These are phyloP conservation scores for Phalanger gymnotis DNA, from an alignment of 2,797 vertebrate genomes.

Conservation along the genomic window DNA sequence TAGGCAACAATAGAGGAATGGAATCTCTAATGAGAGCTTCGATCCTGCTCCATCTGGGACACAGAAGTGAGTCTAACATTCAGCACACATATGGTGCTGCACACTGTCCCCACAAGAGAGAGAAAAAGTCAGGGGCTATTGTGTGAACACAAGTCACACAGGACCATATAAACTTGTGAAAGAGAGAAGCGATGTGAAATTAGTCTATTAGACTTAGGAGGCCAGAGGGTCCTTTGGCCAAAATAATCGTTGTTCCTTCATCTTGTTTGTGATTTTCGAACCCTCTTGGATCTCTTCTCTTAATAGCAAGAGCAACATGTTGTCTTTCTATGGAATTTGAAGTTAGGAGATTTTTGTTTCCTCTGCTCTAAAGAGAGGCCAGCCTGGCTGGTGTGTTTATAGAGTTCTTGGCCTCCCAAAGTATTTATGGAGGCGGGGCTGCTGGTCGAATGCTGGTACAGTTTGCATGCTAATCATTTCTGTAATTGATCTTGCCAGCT, in stretches of 20 bases:
- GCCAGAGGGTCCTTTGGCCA: conserved; percentile 19
- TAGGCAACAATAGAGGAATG: not conserved
- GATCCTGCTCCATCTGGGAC: not conserved
- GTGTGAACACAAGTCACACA: not conserved
- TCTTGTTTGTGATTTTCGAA: conserved; percentile 44
- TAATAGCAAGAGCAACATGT: conserved; percentile 63
- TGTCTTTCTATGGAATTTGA: conserved; percentile 73
- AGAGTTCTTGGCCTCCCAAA: conserved; percentile 62
- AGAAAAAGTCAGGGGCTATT: not conserved
- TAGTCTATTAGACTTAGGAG: conserved; percentile 18
- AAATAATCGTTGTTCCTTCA: conserved; percentile 20
- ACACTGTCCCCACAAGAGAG: conserved; percentile 4
- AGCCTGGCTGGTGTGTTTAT: conserved; percentile 74
- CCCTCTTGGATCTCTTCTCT: conserved; percentile 17
- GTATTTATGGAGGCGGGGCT: conserved; percentile 61
- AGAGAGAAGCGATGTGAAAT: not conserved
- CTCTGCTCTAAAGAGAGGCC: conserved; percentile 63
- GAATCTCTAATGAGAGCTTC: not conserved
- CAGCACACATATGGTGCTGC: conserved; percentile 34
- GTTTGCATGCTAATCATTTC: conserved; percentile 83
- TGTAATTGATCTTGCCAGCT: conserved; percentile 86
- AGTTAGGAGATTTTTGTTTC: conserved; percentile 72
- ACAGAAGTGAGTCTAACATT: conserved; percentile 7
- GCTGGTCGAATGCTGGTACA: conserved; percentile 56
- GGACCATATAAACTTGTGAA: not conserved